Evolutionary conservation across 2,113 vertebrate genomes (phyloP).

Genomic region (Ivindomyrus marchei): DNA sequence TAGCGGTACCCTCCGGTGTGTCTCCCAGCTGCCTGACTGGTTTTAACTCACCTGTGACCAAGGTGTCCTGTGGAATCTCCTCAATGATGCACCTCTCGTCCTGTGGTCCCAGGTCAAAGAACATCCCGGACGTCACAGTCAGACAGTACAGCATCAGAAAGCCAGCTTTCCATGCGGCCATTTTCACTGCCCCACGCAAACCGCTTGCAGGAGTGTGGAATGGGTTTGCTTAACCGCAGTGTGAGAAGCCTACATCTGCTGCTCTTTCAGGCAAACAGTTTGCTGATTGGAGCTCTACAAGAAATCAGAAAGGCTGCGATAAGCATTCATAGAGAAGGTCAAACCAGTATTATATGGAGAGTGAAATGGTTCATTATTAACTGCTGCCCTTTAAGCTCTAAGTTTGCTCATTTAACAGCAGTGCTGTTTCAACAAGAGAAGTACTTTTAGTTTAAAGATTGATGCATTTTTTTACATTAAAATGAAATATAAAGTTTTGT

Average conservation of each 20-base stretch:
- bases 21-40: not conserved
- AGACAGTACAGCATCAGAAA: conserved; percentile 50
- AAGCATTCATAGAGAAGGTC: conserved; percentile 14
- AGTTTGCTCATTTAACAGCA: not conserved
- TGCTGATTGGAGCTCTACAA: conserved; percentile 37
- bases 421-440: not conserved
- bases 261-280: conserved; percentile 32
- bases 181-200: conserved; percentile 24
- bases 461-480: not conserved
- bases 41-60: conserved; percentile 73
- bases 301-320: conserved; percentile 34
- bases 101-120: conserved; percentile 75
- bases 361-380: conserved; percentile 43
- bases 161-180: conserved; percentile 39
- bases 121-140: conserved; percentile 64
- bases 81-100: conserved; percentile 85
- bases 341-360: conserved; percentile 25
- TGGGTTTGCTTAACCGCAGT: not conserved
- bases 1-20: not conserved
- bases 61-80: conserved; percentile 72
- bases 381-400: conserved; percentile 17
- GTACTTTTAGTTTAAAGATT: not conserved
- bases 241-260: conserved; percentile 61
- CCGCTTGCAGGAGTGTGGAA: not conserved
- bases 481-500: not conserved